Evolutionary conservation across 2,113 vertebrate genomes (phyloP), one percentile per base, ranked within the genome.

Genomic region (Bostrychus sinensis): DNA sequence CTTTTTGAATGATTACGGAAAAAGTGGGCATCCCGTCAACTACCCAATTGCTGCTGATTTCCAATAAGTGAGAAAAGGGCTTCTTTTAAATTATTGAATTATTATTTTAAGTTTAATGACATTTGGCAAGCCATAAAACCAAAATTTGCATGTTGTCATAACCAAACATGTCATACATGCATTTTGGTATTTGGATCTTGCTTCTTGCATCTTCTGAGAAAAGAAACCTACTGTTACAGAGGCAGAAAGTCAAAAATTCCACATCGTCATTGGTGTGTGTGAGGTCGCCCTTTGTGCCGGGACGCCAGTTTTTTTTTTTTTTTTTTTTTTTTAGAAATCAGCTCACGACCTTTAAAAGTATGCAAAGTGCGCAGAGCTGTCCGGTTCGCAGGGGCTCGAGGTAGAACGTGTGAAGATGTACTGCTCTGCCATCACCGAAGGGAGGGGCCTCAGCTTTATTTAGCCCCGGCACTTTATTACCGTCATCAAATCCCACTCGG

Each of bases 401-500:
- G 78, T 84, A 80, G 10, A 78, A 76, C 72, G 75, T 1, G 68
- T 39, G 36, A 66, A 72, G 86, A 81, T 71, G 70, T 72, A 70
- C 79, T 63, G 56, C 70, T 53, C 70, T 80, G 80, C 62, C 76
- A 56, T 64, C 37, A 34, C 61, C 32, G 64, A 51, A 36, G 41
- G 54, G 43, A 28, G 19, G 39, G 61, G 69, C 8, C 48, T 3
- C 61, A 42, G 70, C 76, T 91, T 91, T 89, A 89, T 91, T 89
- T 88, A 91, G 90, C 88, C 88, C 83, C 73, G 88, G 89, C 84
- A 85, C 67, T 91, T 91, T 90, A 88, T 85, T 84, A 85, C 61
- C 56, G 82, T 91, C 88, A 92, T 92, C 90, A 91, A 85, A 87
- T 86, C 76, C 78, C 70, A 66, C 71, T 67, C 81, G 13, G 56